Percentiles rank a stretch among this genome's conserved stretches.
phyloP scores from a whole-genome alignment of 2,113 vertebrate genomes.

The Corydoras sp. region DNA sequence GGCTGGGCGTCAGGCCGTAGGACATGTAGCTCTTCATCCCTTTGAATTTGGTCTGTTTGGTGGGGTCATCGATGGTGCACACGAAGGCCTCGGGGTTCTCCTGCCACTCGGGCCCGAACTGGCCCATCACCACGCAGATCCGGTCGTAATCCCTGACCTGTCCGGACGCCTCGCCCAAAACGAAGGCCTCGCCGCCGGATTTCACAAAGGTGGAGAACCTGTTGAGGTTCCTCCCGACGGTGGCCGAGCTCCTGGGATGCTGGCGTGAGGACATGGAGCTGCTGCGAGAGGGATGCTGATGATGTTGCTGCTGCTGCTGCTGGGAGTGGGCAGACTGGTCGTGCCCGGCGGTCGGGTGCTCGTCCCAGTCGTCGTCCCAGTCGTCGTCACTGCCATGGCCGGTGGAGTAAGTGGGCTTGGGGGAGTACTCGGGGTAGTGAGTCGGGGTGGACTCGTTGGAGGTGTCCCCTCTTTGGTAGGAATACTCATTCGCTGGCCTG shows the following conservation, averaged over 20 bases:
- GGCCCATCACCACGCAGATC: conserved; percentile 83
- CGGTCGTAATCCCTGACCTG: conserved; percentile 87
- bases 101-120: conserved; percentile 87
- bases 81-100: conserved; percentile 86
- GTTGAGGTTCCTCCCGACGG: conserved; percentile 89
- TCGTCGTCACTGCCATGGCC: conserved; percentile 90
- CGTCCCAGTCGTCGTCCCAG: conserved; percentile 97
- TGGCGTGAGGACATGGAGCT: conserved; percentile 44
- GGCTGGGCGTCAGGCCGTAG: conserved; percentile 87
- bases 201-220: conserved; percentile 96
- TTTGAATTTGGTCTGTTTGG: conserved; percentile 98
- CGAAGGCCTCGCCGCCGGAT: conserved; percentile 90
- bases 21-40: conserved; percentile 99
- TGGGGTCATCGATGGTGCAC: conserved; percentile 93
- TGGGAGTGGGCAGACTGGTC: conserved; percentile 49
- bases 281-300: conserved; percentile 25
- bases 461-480: conserved; percentile 49
- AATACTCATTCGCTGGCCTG: conserved; percentile 56
- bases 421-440: conserved; percentile 47
- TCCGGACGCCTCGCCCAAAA: conserved; percentile 83
- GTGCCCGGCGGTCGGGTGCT: conserved; percentile 70
- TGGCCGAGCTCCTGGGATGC: conserved; percentile 81
- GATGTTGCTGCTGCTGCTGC: not conserved
- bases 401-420: conserved; percentile 62
- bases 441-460: conserved; percentile 48